Conservation (phyloP, 2,888 invertebrate species). For the Flabesymbios commensalis region DNA sequence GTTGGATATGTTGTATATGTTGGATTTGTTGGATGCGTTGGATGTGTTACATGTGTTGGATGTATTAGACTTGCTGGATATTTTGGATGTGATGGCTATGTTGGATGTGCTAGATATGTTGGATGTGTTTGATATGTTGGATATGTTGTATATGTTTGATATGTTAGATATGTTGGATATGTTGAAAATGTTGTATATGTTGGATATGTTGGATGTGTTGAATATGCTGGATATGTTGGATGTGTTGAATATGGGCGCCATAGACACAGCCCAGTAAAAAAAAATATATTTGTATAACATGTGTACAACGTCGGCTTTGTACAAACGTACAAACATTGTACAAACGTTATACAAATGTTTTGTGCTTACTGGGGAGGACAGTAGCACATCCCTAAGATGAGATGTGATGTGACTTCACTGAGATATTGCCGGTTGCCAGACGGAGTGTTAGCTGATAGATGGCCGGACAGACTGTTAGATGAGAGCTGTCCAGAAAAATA, state of each 20-base stretch:
- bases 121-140: not conserved
- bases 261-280: too few species aligned
- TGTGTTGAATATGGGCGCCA: not conserved
- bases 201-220: not conserved
- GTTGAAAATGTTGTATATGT: not conserved
- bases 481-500: too few species aligned
- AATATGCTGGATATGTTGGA: not conserved
- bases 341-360: too few species aligned
- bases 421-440: too few species aligned
- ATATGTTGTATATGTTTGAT: not conserved
- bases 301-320: too few species aligned
- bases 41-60: not conserved
- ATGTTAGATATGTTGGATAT: not conserved
- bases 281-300: too few species aligned
- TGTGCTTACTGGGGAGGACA: too few species aligned
- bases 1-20: not conserved
- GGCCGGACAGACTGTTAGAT: too few species aligned
- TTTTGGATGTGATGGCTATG: not conserved
- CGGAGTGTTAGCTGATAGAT: too few species aligned
- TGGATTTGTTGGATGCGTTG: not conserved
- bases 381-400: too few species aligned
- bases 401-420: too few species aligned
- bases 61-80: not conserved
- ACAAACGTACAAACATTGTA: too few species aligned
- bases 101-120: not conserved